Evolutionary conservation across 2,888 invertebrate genomes (phyloP).

Genomic region (Pedicia rivosa): DNA sequence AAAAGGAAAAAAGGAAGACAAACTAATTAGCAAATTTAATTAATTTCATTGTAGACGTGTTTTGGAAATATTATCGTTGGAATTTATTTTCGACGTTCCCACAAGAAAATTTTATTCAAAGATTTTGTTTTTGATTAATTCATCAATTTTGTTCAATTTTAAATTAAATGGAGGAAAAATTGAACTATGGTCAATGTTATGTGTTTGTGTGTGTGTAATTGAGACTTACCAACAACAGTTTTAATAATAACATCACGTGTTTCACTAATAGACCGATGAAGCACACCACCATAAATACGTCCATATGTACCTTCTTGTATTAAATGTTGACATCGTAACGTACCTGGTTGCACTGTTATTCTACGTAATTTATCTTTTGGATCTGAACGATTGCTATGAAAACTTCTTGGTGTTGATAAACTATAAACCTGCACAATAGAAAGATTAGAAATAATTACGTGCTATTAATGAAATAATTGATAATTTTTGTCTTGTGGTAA

Average conservation of each 20-base stretch:
- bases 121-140: too few relatives aligned
- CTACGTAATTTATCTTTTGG: slow-evolving; percentile 41
- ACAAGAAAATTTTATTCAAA: too few relatives aligned
- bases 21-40: slow-evolving; percentile 4
- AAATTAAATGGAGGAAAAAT: too few relatives aligned
- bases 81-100: too few relatives aligned
- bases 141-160: too few relatives aligned
- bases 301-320: slow-evolving; percentile 61
- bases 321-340: slow-evolving; percentile 35
- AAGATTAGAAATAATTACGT: too few relatives aligned
- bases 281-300: slow-evolving; percentile 48
- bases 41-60: too few relatives aligned
- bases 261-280: slow-evolving; percentile 32
- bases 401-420: slow-evolving; percentile 30
- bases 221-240: slow-evolving; percentile 46
- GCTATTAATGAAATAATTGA: too few relatives aligned
- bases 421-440: slow-evolving; percentile 28
- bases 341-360: slow-evolving; percentile 38
- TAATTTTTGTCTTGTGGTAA: too few relatives aligned
- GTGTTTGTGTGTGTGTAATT: background rate
- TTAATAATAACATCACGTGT: slow-evolving; percentile 52
- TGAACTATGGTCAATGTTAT: too few relatives aligned
- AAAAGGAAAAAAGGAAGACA: slow-evolving; percentile 15
- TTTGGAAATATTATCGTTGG: too few relatives aligned
- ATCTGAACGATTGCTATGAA: slow-evolving; percentile 22